Evolutionary conservation across 2,797 vertebrate genomes (phyloP).

Genomic region (Glossophaga mutica): DNA sequence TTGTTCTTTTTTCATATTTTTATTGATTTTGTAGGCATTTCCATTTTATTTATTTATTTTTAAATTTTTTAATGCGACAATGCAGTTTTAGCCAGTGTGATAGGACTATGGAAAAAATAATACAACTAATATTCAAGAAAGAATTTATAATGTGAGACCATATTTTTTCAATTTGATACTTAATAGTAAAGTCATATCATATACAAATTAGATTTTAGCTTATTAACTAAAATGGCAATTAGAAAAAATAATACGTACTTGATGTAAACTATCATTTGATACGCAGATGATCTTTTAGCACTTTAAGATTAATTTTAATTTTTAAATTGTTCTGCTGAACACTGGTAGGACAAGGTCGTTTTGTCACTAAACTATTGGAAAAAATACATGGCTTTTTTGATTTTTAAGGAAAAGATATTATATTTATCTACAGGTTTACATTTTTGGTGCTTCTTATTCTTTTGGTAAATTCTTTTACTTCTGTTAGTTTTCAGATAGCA

Average conservation of each 20-base stretch:
- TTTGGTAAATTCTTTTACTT: background rate
- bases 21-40: background rate
- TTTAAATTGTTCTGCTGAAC: conserved; percentile 70
- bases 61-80: conserved; percentile 87
- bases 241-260: conserved; percentile 82
- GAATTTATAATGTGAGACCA: conserved; percentile 85
- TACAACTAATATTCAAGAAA: conserved; percentile 90
- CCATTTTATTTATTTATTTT: background rate
- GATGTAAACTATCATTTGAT: conserved; percentile 77
- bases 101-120: conserved; percentile 88
- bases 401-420: background rate
- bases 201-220: conserved; percentile 82
- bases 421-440: background rate
- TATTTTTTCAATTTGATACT: conserved; percentile 83
- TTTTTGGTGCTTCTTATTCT: background rate
- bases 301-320: conserved; percentile 70
- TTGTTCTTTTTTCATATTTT: background rate
- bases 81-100: conserved; percentile 92
- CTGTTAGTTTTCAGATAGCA: background rate
- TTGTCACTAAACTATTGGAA: background rate
- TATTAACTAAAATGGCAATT: conserved; percentile 81
- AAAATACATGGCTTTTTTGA: background rate
- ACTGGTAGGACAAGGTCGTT: background rate
- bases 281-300: conserved; percentile 73
- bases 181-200: conserved; percentile 83